Conservation (phyloP, 2,113 vertebrate species). For the Neotragus pygmaeus region DNA sequence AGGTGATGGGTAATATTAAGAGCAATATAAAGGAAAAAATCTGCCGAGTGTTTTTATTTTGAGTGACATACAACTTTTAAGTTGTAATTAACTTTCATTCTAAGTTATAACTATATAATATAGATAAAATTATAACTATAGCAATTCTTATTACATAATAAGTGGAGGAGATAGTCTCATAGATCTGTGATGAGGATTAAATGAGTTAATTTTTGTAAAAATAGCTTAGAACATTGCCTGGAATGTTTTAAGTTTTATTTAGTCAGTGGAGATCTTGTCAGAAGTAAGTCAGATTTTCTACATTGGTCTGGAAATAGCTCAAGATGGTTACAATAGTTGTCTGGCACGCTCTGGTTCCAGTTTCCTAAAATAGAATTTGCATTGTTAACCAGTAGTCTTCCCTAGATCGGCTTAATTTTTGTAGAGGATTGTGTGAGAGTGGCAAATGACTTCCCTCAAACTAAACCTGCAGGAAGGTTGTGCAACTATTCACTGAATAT, state of each 20-base stretch:
- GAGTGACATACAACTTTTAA: neutral
- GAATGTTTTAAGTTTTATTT: neutral
- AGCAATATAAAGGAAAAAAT: neutral
- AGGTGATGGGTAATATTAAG: neutral
- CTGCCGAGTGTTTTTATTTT: neutral
- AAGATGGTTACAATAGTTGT: neutral
- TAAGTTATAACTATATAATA: neutral
- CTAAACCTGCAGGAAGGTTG: neutral
- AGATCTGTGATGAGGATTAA: conserved; percentile 2
- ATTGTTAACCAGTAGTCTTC: neutral
- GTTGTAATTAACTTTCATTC: neutral
- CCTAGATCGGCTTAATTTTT: conserved; percentile 2
- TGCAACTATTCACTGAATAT: neutral
- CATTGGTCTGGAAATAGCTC: neutral
- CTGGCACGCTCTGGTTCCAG: neutral
- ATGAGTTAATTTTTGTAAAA: conserved; percentile 10
- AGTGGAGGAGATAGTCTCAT: neutral
- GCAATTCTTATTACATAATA: neutral
- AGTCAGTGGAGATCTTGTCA: neutral
- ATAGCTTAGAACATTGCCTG: neutral
- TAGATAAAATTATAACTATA: neutral
- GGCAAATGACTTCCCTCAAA: neutral
- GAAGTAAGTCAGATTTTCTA: conserved; percentile 13
- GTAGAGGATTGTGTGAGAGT: neutral
- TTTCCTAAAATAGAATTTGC: conserved; percentile 3